phyloP scores from a whole-genome alignment of 2,113 vertebrate species.

The Oreochromis niloticus region DNA sequence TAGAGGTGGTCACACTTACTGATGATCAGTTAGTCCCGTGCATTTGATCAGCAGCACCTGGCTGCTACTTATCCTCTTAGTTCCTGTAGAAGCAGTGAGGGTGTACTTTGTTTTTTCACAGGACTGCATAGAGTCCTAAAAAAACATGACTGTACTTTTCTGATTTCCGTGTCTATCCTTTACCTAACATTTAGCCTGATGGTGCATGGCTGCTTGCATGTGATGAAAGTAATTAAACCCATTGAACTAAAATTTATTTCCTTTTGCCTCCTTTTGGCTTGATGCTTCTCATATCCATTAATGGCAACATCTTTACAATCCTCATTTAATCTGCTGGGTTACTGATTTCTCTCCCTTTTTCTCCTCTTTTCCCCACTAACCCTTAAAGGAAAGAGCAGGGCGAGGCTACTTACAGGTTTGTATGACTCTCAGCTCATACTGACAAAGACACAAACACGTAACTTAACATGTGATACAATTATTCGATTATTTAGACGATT shows the following conservation, averaged over 20 bases:
- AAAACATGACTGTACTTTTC: neutral
- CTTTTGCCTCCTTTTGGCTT: neutral
- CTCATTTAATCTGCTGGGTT: conserved; percentile 31
- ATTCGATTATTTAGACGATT: neutral
- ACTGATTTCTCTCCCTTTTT: conserved; percentile 61
- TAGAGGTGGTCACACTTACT: neutral
- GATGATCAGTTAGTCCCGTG: neutral
- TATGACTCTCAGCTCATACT: conserved; percentile 19
- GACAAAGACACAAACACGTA: neutral
- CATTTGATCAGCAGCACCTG: neutral
- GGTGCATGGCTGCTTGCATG: conserved; percentile 51
- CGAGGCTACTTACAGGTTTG: conserved; percentile 70
- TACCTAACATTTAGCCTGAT: neutral
- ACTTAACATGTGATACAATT: neutral
- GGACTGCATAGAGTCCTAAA: neutral
- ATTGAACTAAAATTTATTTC: neutral
- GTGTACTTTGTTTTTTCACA: neutral
- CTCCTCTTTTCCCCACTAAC: conserved; percentile 60
- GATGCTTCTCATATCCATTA: conserved; percentile 12
- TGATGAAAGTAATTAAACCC: neutral
- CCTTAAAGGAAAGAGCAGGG: conserved; percentile 70
- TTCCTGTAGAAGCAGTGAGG: neutral
- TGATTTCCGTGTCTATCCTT: neutral
- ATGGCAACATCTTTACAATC: conserved; percentile 12
- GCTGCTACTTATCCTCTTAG: neutral